Evolutionary conservation across 2,113 vertebrate genomes (phyloP).

Genomic region (Elachura formosa): DNA sequence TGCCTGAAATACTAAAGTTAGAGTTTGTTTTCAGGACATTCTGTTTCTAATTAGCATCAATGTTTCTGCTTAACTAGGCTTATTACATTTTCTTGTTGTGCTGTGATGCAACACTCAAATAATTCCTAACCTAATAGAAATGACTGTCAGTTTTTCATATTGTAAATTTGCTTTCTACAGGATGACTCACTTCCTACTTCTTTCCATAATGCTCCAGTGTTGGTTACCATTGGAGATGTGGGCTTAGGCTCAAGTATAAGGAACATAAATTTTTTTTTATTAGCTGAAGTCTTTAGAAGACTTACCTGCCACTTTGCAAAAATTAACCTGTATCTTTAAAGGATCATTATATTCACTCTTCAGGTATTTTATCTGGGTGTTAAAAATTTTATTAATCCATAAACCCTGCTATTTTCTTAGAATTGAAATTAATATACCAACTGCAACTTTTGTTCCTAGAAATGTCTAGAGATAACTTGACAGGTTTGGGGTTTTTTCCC

Average conservation of each 20-base stretch:
- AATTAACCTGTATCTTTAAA: background rate
- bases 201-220: background rate
- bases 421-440: background rate
- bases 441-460: background rate
- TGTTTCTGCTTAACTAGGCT: background rate
- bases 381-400: fast-evolving
- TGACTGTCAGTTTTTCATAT: background rate
- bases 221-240: background rate
- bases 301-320: background rate
- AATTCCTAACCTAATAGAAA: background rate
- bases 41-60: constrained; percentile 26
- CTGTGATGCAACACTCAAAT: background rate
- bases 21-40: background rate
- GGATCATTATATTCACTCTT: background rate
- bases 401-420: background rate
- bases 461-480: background rate
- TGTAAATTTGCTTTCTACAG: background rate
- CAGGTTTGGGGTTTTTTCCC: background rate
- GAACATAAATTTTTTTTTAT: background rate
- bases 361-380: background rate
- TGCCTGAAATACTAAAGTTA: background rate
- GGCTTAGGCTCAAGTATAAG: background rate
- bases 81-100: background rate
- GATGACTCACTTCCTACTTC: background rate
- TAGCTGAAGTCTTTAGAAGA: background rate